Conservation (phyloP, 2,113 vertebrate genomes). For the Bettongia penicillata region DNA sequence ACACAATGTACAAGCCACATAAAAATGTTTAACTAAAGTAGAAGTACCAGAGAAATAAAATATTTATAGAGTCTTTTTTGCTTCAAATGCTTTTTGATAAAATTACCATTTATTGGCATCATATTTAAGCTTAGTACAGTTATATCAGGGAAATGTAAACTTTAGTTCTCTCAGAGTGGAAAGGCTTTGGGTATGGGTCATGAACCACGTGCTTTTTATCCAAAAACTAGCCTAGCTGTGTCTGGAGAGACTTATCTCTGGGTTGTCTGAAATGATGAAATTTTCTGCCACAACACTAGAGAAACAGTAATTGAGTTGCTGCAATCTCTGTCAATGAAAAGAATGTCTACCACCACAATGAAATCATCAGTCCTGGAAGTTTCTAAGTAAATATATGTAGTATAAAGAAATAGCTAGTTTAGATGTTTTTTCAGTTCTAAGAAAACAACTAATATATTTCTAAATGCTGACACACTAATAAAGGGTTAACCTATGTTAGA, state of each 20-base stretch:
- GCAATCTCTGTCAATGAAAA: not conserved
- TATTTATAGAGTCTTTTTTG: not conserved
- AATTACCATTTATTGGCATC: not conserved
- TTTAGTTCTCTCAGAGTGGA: not conserved
- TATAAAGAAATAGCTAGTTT: not conserved
- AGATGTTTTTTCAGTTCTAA: not conserved
- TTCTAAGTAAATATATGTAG: not conserved
- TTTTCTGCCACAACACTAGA: not conserved
- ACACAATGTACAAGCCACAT: not conserved
- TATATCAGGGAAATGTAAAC: conserved; percentile 24
- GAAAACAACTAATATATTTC: not conserved
- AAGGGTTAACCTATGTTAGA: not conserved
- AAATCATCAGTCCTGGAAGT: not conserved
- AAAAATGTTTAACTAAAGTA: not conserved
- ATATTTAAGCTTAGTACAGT: not conserved
- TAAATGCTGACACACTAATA: not conserved
- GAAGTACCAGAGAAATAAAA: conserved; percentile 1
- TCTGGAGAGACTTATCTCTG: not conserved
- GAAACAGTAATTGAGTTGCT: not conserved
- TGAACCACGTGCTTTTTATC: not conserved
- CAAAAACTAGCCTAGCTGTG: not conserved
- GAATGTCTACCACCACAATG: not conserved
- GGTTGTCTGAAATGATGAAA: not conserved
- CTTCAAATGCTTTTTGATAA: not conserved
- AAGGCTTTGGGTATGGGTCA: not conserved